Evolutionary conservation across 2,888 invertebrate genomes (phyloP), one percentile per base, ranked within the genome.

Genomic region (Phyllotreta cruciferae): DNA sequence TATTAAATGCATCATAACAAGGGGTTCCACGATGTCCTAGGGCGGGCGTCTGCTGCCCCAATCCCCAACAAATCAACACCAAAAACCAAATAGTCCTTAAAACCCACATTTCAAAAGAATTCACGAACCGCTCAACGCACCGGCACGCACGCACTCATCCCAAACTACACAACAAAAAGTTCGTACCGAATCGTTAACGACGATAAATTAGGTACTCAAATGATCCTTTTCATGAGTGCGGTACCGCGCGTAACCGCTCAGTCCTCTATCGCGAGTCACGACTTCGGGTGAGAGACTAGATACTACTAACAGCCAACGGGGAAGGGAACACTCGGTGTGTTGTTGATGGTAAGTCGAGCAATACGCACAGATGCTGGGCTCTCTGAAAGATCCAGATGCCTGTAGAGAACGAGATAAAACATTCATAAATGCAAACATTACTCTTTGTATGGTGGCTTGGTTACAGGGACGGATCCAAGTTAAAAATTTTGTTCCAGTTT

Each of bases 1-100:
- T 80, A 60, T 83, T 82, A 71, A 84, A 85, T 63, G 81, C 80
- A 77, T 85, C 85, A 73, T 86, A 85, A 75, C 86, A 86, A 71
- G 82, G 75, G 36, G 80, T 81, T 60, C 80, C 79, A 69, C 77
- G 78, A 62, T 70, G 70, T 45, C 80, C 81, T 36, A 80, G 69
- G 7, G 70, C 76, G 47, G 82, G 81, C 35, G 81, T 80, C 34
- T 79, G 75, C 45, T 77, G 69, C 35, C 62, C 63, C 36, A 39
- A 38, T 52, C 62, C 55, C 38, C 37, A 53, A 56, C 52, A 53
- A 54, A 61, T 13, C 8, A 57, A 10, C 24, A 47, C 36, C 47
- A 53, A 56, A 8, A 61, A 56, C 52, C 49, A 41, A 44, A 61
- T 42, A 41, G 37, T 53, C 41, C 53, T 54, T 7, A 64, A 57